A percentile compares a stretch with the other conserved stretches of the same genome.
Conservation (phyloP, 2,113 vertebrate species). For the Speoplatyrhinus poulsoni region DNA sequence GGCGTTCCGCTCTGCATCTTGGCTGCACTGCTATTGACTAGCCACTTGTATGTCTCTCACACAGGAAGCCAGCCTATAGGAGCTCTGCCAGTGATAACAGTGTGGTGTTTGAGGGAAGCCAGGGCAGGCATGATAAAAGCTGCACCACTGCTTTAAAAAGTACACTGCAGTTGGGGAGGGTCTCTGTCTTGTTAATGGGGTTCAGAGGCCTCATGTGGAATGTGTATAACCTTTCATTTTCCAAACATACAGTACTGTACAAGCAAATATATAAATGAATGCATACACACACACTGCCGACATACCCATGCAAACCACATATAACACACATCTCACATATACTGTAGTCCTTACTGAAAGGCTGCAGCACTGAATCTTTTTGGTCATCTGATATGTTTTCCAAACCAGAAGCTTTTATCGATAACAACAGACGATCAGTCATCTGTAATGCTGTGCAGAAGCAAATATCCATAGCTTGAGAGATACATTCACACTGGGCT, state of each 20-base stretch:
- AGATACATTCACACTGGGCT: not conserved
- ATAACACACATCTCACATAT: constrained; percentile 15
- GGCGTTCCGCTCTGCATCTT: constrained; percentile 9
- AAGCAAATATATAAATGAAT: constrained; percentile 7
- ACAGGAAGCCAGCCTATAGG: constrained; percentile 9
- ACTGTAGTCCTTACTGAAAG: constrained; percentile 34
- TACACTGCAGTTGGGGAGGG: constrained; percentile 4
- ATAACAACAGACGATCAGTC: not conserved
- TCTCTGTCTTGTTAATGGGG: constrained; percentile 24
- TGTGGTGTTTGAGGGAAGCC: constrained; percentile 23
- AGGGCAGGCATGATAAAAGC: constrained; percentile 30
- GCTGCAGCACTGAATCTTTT: constrained; percentile 19
- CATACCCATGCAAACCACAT: constrained; percentile 3
- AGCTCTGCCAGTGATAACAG: constrained; percentile 10
- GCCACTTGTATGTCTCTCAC: constrained; percentile 13
- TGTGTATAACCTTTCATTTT: constrained; percentile 9
- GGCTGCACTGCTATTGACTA: constrained; percentile 12
- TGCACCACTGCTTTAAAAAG: constrained; percentile 14
- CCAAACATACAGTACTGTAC: constrained; percentile 22
- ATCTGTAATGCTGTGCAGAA: not conserved
- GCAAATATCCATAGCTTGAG: not conserved
- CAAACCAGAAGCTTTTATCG: constrained; percentile 22
- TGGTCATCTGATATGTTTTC: constrained; percentile 38
- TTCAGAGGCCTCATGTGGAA: constrained; percentile 1
- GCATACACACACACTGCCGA: not conserved